Percentiles rank a stretch among this genome's conserved stretches.
Evolutionary conservation across 1,140 invertebrate genomes (phyloP).

Genomic region (Camponotus pennsylvanicus): DNA sequence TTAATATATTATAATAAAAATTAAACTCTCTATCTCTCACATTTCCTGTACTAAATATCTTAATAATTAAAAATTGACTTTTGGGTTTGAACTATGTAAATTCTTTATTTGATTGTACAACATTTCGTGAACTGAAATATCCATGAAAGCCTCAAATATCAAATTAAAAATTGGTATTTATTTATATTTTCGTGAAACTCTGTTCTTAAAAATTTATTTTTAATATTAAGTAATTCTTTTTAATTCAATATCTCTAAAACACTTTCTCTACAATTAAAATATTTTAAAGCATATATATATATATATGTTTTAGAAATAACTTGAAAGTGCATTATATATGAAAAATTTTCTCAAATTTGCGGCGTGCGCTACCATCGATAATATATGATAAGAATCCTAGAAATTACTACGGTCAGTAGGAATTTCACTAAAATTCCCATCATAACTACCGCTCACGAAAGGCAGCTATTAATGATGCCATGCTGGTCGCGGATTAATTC

Average conservation of each 20-base stretch:
- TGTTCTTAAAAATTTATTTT: neutral
- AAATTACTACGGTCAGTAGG: slow-evolving; percentile 65
- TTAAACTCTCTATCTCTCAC: no score
- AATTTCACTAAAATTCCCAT: slow-evolving; percentile 80
- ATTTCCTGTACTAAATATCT: neutral
- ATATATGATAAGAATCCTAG: slow-evolving; percentile 33
- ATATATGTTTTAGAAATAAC: slow-evolving; percentile 53
- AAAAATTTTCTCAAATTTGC: slow-evolving; percentile 75
- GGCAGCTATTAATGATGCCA: slow-evolving; percentile 76
- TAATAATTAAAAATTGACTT: neutral
- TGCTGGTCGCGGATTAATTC: slow-evolving; percentile 76
- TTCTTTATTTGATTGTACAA: no score
- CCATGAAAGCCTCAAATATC: no score
- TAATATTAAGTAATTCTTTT: neutral
- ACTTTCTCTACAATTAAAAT: neutral
- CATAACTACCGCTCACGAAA: slow-evolving; percentile 66
- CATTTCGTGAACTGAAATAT: no score
- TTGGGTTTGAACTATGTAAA: no score
- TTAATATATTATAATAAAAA: neutral
- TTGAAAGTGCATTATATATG: slow-evolving; percentile 52
- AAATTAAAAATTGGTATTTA: neutral
- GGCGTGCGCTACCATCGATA: slow-evolving; percentile 49
- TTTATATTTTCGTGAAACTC: neutral
- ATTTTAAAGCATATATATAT: neutral
- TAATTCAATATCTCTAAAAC: slow-evolving; percentile 3